Evolutionary conservation across 2,888 invertebrate genomes (phyloP).

Genomic region (Pseudococcus longispinus): DNA sequence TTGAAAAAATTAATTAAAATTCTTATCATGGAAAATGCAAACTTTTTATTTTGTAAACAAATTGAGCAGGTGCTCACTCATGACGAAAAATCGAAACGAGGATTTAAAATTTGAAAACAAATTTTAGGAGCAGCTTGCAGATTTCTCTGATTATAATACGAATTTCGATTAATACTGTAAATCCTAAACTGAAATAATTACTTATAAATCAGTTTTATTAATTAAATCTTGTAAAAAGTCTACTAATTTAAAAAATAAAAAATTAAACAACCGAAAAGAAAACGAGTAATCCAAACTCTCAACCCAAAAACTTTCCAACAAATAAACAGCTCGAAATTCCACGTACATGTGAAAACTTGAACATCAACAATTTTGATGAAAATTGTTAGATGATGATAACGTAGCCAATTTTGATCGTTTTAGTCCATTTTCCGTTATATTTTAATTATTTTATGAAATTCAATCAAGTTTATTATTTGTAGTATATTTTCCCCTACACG

Average conservation of each 20-base stretch:
- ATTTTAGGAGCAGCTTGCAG: not conserved
- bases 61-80: not conserved
- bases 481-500: not conserved
- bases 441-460: not conserved
- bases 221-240: not conserved
- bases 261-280: not conserved
- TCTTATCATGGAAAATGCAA: too few relatives aligned
- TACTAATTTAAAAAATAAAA: not conserved
- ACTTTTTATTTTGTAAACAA: too few relatives aligned
- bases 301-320: slow-evolving; percentile 11
- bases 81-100: not conserved
- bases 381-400: not conserved
- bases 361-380: slow-evolving; percentile 2
- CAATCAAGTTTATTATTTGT: not conserved
- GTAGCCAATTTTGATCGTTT: not conserved
- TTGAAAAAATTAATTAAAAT: too few relatives aligned
- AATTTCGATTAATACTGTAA: not conserved
- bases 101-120: not conserved
- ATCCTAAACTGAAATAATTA: not conserved
- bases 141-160: not conserved
- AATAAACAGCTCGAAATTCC: slow-evolving; percentile 27
- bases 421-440: not conserved
- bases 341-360: slow-evolving; percentile 45
- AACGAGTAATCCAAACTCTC: not conserved
- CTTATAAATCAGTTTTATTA: not conserved